Conservation (phyloP, 2,888 invertebrate genomes). For the Drosophila colorata region DNA sequence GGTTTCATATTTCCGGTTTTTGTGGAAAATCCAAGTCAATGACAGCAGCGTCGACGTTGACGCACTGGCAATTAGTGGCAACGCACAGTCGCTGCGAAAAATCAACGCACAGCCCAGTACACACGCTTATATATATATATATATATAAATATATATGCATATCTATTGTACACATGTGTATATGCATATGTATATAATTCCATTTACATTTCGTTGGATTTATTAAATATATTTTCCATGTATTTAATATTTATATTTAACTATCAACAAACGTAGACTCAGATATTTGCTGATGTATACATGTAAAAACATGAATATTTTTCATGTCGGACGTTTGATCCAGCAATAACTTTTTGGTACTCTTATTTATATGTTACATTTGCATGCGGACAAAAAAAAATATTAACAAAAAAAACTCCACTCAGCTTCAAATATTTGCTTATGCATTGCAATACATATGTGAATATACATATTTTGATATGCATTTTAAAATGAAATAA, state of each 20-base stretch:
- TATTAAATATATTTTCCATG: constrained; percentile 16
- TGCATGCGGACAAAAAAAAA: constrained; percentile 10
- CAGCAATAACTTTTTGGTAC: constrained; percentile 13
- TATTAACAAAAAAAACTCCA: constrained; percentile 2
- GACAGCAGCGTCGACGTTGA: constrained; percentile 26
- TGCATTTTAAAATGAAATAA: neutral
- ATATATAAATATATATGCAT: constrained; percentile 1
- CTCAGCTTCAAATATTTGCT: constrained; percentile 21
- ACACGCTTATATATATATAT: neutral
- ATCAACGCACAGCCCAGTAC: neutral
- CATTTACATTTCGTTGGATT: constrained; percentile 19
- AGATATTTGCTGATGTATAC: constrained; percentile 23
- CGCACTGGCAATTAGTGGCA: constrained; percentile 43
- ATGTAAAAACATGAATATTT: constrained; percentile 7
- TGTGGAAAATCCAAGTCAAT: constrained; percentile 52
- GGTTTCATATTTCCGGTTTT: constrained; percentile 54
- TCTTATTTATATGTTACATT: constrained; percentile 25
- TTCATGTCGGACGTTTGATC: constrained; percentile 3
- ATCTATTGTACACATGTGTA: constrained; percentile 1
- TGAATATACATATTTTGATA: neutral
- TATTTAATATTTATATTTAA: constrained; percentile 30
- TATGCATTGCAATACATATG: neutral
- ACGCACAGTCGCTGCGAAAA: constrained; percentile 28
- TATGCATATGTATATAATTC: constrained; percentile 16
- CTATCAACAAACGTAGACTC: constrained; percentile 4